A percentile compares a stretch with the other conserved stretches of the same genome.
Evolutionary conservation across 2,113 vertebrate genomes (phyloP).

Genomic region (Climacteris rufus): DNA sequence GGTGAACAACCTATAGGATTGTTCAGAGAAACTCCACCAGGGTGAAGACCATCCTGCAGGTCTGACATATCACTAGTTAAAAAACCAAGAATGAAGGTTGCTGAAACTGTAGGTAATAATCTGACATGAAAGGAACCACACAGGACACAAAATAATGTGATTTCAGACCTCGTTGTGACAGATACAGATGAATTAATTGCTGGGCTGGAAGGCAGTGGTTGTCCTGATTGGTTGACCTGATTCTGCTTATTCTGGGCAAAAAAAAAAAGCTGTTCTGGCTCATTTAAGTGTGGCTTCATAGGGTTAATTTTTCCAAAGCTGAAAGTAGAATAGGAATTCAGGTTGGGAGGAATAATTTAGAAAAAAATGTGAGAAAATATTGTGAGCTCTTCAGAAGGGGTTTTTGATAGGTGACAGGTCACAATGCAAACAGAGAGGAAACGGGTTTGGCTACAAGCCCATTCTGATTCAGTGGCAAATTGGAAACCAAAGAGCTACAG

Average conservation of each 20-base stretch:
- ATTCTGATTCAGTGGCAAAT: neutral
- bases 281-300: neutral
- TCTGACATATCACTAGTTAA: neutral
- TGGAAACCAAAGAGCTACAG: slow-evolving; percentile 5
- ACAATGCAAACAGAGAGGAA: neutral
- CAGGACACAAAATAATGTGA: neutral
- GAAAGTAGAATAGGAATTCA: neutral
- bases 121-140: neutral
- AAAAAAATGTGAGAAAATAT: slow-evolving; percentile 22
- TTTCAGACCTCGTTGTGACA: neutral
- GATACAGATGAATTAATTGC: neutral
- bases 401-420: slow-evolving; percentile 32
- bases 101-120: neutral
- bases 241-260: neutral
- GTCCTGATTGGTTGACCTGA: neutral
- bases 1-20: neutral
- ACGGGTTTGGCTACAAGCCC: neutral
- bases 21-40: neutral
- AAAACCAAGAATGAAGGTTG: neutral
- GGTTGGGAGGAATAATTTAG: neutral
- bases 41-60: neutral
- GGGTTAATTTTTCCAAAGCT: slow-evolving; percentile 18
- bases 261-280: neutral
- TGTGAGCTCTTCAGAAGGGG: slow-evolving; percentile 9
- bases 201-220: neutral